These are phyloP conservation scores for Hippopotamus amphibius DNA, from an alignment of 2,113 vertebrate genomes.

Conservation along the genomic window DNA sequence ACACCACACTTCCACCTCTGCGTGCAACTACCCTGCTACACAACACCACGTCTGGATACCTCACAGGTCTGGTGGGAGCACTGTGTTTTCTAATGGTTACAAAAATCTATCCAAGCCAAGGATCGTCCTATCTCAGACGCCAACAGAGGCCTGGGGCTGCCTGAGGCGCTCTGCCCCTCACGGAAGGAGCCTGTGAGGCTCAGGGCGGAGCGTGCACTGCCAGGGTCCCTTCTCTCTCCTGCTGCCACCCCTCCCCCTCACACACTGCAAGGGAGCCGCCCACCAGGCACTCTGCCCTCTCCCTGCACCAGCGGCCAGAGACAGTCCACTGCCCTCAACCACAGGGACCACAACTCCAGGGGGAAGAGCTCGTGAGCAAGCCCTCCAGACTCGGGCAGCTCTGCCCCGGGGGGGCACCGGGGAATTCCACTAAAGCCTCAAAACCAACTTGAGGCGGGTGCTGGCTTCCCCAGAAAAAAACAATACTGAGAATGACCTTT, in stretches of 20 bases:
- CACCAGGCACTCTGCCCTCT: not conserved
- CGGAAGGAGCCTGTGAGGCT: not conserved
- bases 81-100: not conserved
- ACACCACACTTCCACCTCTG: too few relatives aligned
- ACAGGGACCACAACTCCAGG: not conserved
- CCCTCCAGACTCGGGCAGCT: not conserved
- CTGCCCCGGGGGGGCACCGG: not conserved
- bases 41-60: not conserved
- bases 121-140: not conserved
- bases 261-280: not conserved
- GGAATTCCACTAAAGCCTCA: not conserved
- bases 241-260: too few relatives aligned
- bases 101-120: not conserved
- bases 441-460: not conserved
- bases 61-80: not conserved
- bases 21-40: not conserved
- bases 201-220: too few relatives aligned
- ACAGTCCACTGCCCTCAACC: too few relatives aligned
- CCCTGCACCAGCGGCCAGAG: not conserved
- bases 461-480: not conserved
- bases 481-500: too few relatives aligned
- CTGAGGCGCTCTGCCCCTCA: too few relatives aligned
- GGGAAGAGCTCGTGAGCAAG: too few relatives aligned
- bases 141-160: too few relatives aligned
- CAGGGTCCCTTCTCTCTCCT: too few relatives aligned